These are phyloP conservation scores for Limnephilus lunatus DNA, from an alignment of 2,888 invertebrate genomes.

Conservation along the genomic window DNA sequence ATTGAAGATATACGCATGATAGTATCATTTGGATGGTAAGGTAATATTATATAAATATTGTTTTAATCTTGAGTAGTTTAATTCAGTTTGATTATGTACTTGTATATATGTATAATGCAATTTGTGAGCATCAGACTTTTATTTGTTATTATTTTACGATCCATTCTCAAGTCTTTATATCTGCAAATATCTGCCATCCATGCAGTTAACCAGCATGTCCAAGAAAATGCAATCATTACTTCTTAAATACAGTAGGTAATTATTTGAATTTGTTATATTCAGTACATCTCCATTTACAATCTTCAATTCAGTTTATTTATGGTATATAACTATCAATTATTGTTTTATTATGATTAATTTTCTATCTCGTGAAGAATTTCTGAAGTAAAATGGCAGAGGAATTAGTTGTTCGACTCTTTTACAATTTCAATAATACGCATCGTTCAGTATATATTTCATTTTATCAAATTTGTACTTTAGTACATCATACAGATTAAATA, in stretches of 20 bases:
- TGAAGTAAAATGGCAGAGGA: not conserved
- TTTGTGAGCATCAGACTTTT: not conserved
- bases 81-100: not conserved
- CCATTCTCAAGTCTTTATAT: not conserved
- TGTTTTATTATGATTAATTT: not conserved
- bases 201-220: not conserved
- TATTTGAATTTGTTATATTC: not conserved
- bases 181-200: not conserved
- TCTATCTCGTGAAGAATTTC: not conserved
- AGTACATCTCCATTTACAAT: not conserved
- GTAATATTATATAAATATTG: too few relatives aligned
- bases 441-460: not conserved
- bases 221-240: not conserved
- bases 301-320: not conserved
- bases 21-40: too few relatives aligned
- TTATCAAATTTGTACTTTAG: not conserved
- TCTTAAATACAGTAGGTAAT: not conserved
- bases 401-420: not conserved
- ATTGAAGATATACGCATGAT: too few relatives aligned
- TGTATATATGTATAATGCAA: not conserved
- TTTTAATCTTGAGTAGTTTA: too few relatives aligned
- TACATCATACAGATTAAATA: too few relatives aligned
- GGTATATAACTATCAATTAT: not conserved
- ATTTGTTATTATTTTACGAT: not conserved
- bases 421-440: not conserved